Conservation (phyloP, 1,140 invertebrate genomes). For the Bombus vancouverensis region DNA sequence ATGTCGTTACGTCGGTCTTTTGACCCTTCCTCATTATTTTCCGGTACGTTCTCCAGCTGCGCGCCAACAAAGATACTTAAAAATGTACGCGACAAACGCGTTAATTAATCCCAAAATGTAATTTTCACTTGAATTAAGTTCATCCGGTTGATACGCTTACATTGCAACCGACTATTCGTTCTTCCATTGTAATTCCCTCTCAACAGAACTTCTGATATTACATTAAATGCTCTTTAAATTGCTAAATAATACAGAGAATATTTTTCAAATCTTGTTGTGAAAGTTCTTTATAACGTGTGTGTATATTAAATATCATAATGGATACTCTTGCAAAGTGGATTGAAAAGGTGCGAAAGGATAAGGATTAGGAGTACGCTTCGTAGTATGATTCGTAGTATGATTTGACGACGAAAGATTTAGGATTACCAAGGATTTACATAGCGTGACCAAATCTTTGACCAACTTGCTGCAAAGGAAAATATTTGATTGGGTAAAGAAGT, state of each 20-base stretch:
- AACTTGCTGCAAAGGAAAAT: neutral
- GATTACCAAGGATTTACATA: neutral
- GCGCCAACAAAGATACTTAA: constrained; percentile 27
- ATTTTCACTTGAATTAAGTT: constrained; percentile 9
- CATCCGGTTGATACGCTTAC: neutral
- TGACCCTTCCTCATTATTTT: constrained; percentile 53
- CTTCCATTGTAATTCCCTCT: neutral
- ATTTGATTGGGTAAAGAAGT: neutral
- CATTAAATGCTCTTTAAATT: neutral
- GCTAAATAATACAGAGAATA: neutral
- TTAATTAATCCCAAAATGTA: constrained; percentile 38
- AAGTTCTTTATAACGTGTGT: too few species aligned
- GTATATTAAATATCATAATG: neutral
- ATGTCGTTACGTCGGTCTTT: constrained; percentile 37
- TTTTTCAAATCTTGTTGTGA: neutral
- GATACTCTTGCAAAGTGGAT: neutral
- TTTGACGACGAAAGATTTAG: neutral
- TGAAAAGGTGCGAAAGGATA: neutral
- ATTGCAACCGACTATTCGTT: neutral
- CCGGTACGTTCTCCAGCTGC: constrained; percentile 11
- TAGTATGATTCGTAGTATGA: neutral
- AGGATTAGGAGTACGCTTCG: neutral
- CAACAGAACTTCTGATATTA: neutral
- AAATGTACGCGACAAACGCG: constrained; percentile 13
- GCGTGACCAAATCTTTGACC: neutral